Base-by-base conservation (phyloP, 2,113 vertebrate genomes). In the Camelus dromedarius region DNA sequence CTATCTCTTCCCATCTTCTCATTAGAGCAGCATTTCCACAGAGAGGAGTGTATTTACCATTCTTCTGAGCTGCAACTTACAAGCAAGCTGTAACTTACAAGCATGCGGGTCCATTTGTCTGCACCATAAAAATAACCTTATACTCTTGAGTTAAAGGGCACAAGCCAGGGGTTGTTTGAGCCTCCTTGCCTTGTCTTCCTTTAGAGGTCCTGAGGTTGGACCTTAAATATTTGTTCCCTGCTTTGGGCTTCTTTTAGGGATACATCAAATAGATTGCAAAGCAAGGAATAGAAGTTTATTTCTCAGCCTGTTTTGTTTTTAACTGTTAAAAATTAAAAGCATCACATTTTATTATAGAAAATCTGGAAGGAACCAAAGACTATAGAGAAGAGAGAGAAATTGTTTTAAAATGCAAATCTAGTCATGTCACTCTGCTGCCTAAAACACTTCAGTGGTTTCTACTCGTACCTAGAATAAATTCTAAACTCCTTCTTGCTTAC, bases 91-190 rank as follows among this genome's bases (percentile, higher is more conserved):
- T 4, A 48, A 12, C 80, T 58, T 75, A 42, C 8, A 90, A 80
- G 52, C 20, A 42, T 48, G 26, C 83, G 85, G 38, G 22, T 54
- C 94, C 76, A 64, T 86, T 96, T 91, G 67, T 92, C 46, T 60
- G 30, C 32, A 11, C 75, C 66, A n/a, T 79, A 73, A 92, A 94
- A 96, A 95, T 83, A 85, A 52, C 89, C 94, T 69, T 38, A 22
- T 19, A 6, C 18, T 72, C n/a, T 38, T 38, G 19, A 58, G 24
- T 15, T 81, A 66, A 93, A 96, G 91, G 81, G 32, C 66, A 79
- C 18, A 52, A 42, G 35, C 28, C 28, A n/a, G 38, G 22, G 30
- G 18, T 8, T 70, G 11, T 72, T 72, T 8, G 38, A 58, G n/a
- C 22, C 9, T n/a, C 82, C 35, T 12, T n/a, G 20, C 0, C 11